Conservation (phyloP, 2,888 invertebrate genomes). For the Acronicta alni region DNA sequence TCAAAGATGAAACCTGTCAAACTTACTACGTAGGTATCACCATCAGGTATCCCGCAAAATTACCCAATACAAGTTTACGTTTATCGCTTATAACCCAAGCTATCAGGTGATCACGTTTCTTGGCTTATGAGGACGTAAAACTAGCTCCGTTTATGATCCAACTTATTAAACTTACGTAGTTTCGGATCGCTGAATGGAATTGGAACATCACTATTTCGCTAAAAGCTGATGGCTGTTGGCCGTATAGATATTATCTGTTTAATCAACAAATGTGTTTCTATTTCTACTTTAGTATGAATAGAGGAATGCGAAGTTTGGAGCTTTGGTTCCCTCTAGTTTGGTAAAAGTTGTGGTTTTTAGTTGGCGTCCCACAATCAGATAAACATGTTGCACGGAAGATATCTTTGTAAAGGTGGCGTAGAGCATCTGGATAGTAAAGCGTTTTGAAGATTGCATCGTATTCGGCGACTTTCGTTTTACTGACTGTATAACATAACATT, state of each 20-base stretch:
- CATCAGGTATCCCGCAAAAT: slow-evolving; percentile 41
- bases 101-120: slow-evolving; percentile 47
- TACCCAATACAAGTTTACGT: slow-evolving; percentile 49
- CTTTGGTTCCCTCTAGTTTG: background rate
- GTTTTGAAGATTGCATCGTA: no score
- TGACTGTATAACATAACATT: no score
- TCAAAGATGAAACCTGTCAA: slow-evolving; percentile 12
- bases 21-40: slow-evolving; percentile 28
- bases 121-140: slow-evolving; percentile 47
- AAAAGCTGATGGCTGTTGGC: slow-evolving; percentile 30
- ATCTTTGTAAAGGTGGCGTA: no score
- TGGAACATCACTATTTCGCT: slow-evolving; percentile 37
- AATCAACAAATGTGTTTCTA: slow-evolving; percentile 47
- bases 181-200: slow-evolving; percentile 37
- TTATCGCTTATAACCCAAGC: slow-evolving; percentile 47
- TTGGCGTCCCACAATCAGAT: no score
- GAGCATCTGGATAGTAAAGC: no score
- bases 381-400: no score
- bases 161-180: slow-evolving; percentile 57
- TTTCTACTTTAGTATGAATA: slow-evolving; percentile 4
- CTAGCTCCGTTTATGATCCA: slow-evolving; percentile 40
- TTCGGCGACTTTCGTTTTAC: no score
- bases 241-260: slow-evolving; percentile 40
- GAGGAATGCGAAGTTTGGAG: no score
- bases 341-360: no score